These are phyloP conservation scores for Periophthalmus modestus DNA, from an alignment of 2,113 vertebrate species.

Conservation along the genomic window DNA sequence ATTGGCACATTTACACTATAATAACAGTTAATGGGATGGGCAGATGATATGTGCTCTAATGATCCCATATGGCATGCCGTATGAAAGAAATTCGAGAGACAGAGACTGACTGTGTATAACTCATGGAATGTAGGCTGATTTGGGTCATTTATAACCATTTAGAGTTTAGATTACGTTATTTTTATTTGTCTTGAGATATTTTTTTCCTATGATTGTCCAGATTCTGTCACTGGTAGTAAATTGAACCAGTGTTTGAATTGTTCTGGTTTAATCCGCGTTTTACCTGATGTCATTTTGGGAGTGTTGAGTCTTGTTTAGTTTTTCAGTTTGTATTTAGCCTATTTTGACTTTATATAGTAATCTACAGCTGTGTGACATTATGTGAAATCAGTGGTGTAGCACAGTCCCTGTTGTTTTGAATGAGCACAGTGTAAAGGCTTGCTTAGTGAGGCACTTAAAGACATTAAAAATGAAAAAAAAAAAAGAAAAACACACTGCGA, in stretches of 20 bases:
- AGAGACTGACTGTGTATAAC: not conserved
- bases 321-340: not conserved
- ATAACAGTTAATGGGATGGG: slow-evolving; percentile 6
- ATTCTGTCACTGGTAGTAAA: too few relatives aligned
- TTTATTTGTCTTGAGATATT: not conserved
- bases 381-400: slow-evolving; percentile 2
- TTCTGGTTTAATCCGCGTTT: not conserved
- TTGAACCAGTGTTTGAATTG: not conserved
- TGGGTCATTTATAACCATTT: not conserved
- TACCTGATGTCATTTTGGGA: not conserved
- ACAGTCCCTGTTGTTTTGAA: not conserved
- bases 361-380: not conserved
- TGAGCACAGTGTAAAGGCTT: not conserved
- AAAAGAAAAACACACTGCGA: slow-evolving; percentile 1
- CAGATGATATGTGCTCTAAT: not conserved
- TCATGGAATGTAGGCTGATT: not conserved
- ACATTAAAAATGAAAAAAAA: not conserved
- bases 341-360: not conserved
- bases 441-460: not conserved
- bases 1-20: slow-evolving; percentile 17
- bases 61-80: not conserved
- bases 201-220: not conserved
- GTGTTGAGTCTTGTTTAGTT: not conserved
- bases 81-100: slow-evolving; percentile 17
- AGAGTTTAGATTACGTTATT: not conserved